Base-by-base conservation (phyloP, 1,140 invertebrate species). In the Araneus ventricosus region DNA sequence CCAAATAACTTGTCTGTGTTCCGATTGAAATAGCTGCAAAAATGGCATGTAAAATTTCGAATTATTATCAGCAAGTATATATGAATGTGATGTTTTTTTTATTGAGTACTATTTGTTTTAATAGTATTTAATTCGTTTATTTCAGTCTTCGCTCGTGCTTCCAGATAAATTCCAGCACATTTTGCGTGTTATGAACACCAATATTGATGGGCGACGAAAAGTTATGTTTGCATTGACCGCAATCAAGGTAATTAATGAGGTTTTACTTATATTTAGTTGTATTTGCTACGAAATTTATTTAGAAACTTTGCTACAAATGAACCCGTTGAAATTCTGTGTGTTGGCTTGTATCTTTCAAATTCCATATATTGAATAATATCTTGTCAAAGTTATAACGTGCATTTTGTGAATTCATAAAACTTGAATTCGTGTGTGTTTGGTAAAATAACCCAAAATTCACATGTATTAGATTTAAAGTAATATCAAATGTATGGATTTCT, bases 131-230 rank as follows among this genome's bases (percentile, higher is more conserved):
- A 5, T 86, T 27, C 2, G 7, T 87, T 59, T n/a, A n/a, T 87
- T 87, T 87, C 52, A 45, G 80, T 34, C 94, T 95, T 92, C 93
- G 63, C 97, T 99, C 95, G 98, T 99, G 80, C 97, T 99, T 95
- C 99, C 99, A 95, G 99, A 99, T 94, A 99, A 99, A 96, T 99
- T 99, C 95, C 99, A 99, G 96, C 99, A 99, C 96, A 99, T 99
- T 97, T 97, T 99, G 97, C 99, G 99, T 99, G 98, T 99, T 95
- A 97, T 99, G 97, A 98, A 98, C 97, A 99, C 99, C 95, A 99
- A 99, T 95, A 99, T 99, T 95, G 99, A 99, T 97, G 99, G 99
- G 95, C 98, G 98, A 96, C 96, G 97, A 67, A 99, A 99, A 96
- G 98, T 99, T 94, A 99, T 99, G 97, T 99, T 99, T 96, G 99